Percentiles rank a stretch among this genome's conserved stretches.
Conservation (phyloP, 2,888 invertebrate species). For the Phragmatobia fuliginosa region DNA sequence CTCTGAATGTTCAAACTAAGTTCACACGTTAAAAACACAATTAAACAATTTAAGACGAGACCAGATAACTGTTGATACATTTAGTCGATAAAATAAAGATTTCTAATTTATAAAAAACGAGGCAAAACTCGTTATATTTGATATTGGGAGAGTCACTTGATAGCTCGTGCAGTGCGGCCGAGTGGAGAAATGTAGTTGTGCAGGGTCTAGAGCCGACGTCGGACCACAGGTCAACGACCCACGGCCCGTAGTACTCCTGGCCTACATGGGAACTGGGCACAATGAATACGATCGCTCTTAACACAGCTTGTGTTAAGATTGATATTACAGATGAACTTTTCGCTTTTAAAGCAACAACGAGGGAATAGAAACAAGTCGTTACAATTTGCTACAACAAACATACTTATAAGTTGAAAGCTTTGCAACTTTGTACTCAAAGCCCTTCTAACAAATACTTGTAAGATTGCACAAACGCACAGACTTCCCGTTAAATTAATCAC, state of each 20-base stretch:
- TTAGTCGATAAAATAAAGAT: conserved; percentile 42
- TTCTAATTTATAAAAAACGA: conserved; percentile 58
- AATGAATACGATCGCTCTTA: conserved; percentile 49
- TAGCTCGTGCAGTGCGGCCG: conserved; percentile 64
- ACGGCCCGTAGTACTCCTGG: conserved; percentile 81
- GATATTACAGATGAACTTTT: conserved; percentile 42
- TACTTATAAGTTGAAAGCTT: conserved; percentile 42
- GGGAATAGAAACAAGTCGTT: conserved; percentile 30
- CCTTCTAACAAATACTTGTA: conserved; percentile 59
- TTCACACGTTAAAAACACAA: conserved; percentile 61
- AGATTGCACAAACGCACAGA: conserved; percentile 69
- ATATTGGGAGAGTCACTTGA: conserved; percentile 57
- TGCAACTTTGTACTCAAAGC: conserved; percentile 57
- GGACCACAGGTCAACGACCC: conserved; percentile 72
- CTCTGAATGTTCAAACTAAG: conserved; percentile 56
- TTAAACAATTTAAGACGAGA: conserved; percentile 52
- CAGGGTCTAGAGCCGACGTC: conserved; percentile 67
- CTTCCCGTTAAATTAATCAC: conserved; percentile 76
- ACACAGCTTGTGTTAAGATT: conserved; percentile 56
- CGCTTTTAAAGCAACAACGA: conserved; percentile 23
- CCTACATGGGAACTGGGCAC: conserved; percentile 69
- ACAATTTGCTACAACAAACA: conserved; percentile 36
- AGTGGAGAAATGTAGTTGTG: conserved; percentile 75
- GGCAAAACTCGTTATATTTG: conserved; percentile 57
- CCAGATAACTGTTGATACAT: conserved; percentile 39